These are phyloP conservation scores for Lydus trimaculatus DNA, from an alignment of 2,888 invertebrate genomes.

Conservation along the genomic window DNA sequence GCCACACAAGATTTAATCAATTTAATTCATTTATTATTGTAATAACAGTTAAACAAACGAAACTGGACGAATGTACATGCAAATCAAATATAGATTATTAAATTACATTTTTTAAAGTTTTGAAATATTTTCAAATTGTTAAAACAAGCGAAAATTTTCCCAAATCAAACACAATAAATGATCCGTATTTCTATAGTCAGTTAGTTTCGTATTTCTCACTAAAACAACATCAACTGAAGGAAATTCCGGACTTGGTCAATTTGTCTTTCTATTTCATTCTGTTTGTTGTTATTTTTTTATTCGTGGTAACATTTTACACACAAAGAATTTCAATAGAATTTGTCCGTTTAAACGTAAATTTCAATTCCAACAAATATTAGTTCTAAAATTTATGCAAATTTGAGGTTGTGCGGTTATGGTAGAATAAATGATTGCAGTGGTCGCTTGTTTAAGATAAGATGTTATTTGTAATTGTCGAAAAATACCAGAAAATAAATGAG, in stretches of 20 bases:
- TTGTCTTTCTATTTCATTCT: background rate
- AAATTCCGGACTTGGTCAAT: background rate
- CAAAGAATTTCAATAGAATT: background rate
- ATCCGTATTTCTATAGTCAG: background rate
- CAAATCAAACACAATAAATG: background rate
- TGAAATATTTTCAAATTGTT: too few species aligned
- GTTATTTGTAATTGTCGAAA: background rate
- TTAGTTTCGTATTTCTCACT: background rate
- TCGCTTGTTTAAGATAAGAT: background rate
- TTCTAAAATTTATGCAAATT: background rate
- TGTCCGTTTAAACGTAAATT: background rate
- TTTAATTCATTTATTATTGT: background rate
- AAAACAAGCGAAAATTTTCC: background rate
- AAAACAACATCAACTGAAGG: background rate
- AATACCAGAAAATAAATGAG: background rate
- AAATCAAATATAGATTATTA: too few species aligned
- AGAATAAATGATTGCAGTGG: background rate
- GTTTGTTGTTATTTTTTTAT: background rate
- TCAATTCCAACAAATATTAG: background rate
- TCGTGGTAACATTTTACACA: background rate
- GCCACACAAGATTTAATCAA: background rate
- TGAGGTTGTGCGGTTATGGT: background rate
- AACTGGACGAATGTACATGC: background rate
- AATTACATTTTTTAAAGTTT: too few species aligned
- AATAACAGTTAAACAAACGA: background rate